phyloP scores from a whole-genome alignment of 2,888 invertebrate species.

The Cactoblastis cactorum region DNA sequence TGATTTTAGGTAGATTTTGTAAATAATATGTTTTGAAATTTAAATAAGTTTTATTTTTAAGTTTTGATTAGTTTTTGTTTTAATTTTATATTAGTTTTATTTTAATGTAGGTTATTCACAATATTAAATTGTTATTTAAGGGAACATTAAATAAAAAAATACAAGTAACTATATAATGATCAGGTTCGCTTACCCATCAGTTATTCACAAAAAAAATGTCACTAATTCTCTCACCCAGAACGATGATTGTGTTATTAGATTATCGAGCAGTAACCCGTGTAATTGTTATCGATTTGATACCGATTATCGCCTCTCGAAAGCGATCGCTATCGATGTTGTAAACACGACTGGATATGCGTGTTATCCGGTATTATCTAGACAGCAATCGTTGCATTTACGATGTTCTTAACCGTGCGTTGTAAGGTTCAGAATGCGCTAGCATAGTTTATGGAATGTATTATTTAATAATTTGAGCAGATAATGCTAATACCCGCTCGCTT shows the following conservation, averaged over 20 bases:
- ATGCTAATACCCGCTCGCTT: not conserved
- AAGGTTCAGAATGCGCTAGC: not conserved
- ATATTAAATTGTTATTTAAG: too few relatives aligned
- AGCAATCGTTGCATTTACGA: not conserved
- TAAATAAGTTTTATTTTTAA: too few relatives aligned
- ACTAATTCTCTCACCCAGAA: not conserved
- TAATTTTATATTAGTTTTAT: not conserved
- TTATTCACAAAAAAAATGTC: not conserved
- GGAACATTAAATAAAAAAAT: too few relatives aligned
- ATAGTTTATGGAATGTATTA: not conserved
- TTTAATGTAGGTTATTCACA: too few relatives aligned
- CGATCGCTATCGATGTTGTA: slow-evolving; percentile 41
- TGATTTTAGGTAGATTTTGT: too few relatives aligned
- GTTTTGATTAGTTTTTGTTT: not conserved
- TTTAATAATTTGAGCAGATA: not conserved
- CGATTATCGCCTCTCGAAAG: slow-evolving; percentile 31
- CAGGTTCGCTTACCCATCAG: too few relatives aligned
- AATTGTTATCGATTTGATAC: slow-evolving; percentile 31
- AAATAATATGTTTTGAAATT: too few relatives aligned
- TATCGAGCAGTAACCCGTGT: slow-evolving; percentile 16
- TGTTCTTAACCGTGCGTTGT: not conserved
- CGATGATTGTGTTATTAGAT: not conserved
- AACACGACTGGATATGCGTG: slow-evolving; percentile 33
- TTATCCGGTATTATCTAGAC: slow-evolving; percentile 19
- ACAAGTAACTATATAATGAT: too few relatives aligned